phyloP scores from a whole-genome alignment of 2,888 invertebrate species.

The Eumacrocentrus americanus region DNA sequence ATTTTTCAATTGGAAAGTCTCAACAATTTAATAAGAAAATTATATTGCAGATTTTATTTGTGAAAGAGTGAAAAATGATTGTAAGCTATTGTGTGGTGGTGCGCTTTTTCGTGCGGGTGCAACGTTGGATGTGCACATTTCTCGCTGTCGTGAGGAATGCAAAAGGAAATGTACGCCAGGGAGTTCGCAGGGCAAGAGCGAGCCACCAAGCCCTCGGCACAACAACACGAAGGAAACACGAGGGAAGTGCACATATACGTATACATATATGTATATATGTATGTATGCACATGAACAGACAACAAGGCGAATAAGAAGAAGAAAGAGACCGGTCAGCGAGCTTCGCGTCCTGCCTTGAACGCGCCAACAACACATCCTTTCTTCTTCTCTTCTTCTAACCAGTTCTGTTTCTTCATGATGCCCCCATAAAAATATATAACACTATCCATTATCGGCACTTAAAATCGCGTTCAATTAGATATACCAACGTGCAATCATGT shows the following conservation, averaged over 20 bases:
- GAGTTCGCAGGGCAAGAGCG: constrained; percentile 52
- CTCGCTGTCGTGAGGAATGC: constrained; percentile 54
- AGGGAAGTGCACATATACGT: constrained; percentile 22
- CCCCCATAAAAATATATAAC: not conserved
- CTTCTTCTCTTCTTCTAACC: constrained; percentile 9
- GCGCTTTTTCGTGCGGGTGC: not conserved
- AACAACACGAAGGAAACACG: constrained; percentile 9
- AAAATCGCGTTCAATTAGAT: not conserved
- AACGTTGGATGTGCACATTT: constrained; percentile 41
- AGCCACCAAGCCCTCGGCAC: constrained; percentile 3
- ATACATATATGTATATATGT: constrained; percentile 2
- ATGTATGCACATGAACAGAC: constrained; percentile 17
- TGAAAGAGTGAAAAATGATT: not conserved
- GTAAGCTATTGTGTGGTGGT: not conserved
- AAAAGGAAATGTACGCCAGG: constrained; percentile 46
- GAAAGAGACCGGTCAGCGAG: constrained; percentile 31
- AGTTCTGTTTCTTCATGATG: not conserved
- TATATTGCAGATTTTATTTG: not conserved
- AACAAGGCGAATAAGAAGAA: constrained; percentile 18
- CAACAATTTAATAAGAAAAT: not conserved
- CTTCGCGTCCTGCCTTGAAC: constrained; percentile 14
- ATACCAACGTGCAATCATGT: not conserved
- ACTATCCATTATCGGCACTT: constrained; percentile 7
- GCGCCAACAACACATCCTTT: not conserved
- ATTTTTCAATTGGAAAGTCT: too few relatives aligned